Evolutionary conservation across 2,113 vertebrate genomes (phyloP).

Genomic region (Lipotes vexillifer): DNA sequence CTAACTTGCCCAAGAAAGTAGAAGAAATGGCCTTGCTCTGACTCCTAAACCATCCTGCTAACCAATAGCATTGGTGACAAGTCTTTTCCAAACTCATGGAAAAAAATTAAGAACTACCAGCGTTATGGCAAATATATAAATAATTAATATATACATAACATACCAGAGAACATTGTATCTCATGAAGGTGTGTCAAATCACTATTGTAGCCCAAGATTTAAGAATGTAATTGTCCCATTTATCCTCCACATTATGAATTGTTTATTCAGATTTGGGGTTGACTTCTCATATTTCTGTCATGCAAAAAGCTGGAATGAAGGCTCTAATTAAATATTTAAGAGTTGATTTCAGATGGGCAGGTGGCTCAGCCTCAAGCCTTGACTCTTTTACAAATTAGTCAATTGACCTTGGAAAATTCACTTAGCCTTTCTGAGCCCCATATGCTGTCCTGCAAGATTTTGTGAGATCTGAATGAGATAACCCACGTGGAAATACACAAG

Average conservation of each 20-base stretch:
- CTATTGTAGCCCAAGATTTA: background rate
- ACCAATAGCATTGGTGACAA: background rate
- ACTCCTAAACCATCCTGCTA: background rate
- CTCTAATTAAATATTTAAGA: background rate
- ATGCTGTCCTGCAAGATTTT: background rate
- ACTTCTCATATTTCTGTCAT: background rate
- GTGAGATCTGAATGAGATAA: background rate
- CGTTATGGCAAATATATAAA: background rate
- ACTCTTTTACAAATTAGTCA: conserved; percentile 29
- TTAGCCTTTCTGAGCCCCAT: background rate
- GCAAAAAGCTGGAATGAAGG: background rate
- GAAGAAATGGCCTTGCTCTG: background rate
- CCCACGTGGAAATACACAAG: background rate
- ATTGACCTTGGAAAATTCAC: background rate
- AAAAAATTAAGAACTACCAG: background rate
- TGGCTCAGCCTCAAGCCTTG: background rate
- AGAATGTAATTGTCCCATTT: background rate
- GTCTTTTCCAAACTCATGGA: background rate
- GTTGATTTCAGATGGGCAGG: background rate
- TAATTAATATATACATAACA: background rate
- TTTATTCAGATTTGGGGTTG: background rate
- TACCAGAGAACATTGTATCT: background rate
- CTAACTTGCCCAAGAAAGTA: background rate
- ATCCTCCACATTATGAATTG: background rate
- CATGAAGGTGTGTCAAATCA: background rate